These are phyloP conservation scores for Oconnorella tubifera DNA, from an alignment of 2,888 invertebrate genomes.

Conservation along the genomic window DNA sequence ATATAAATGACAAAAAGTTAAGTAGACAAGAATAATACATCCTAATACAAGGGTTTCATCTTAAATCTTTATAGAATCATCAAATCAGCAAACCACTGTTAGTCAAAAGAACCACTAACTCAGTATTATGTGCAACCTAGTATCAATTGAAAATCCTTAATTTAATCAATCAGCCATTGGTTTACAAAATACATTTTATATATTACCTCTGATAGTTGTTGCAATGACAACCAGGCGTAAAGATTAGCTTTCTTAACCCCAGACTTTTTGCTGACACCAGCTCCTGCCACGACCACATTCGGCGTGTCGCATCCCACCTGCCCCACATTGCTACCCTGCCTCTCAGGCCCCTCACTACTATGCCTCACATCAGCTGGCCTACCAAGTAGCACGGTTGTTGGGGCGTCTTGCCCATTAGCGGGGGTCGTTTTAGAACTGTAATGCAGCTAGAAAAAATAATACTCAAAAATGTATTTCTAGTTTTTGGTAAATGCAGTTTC, in stretches of 20 bases:
- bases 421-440: conserved; percentile 51
- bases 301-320: not conserved
- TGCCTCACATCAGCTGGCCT: not conserved
- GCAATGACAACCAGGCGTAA: conserved; percentile 93
- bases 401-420: conserved; percentile 14
- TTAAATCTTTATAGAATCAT: too few relatives aligned
- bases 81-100: too few relatives aligned
- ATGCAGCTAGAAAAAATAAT: conserved; percentile 47
- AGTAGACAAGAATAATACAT: too few relatives aligned
- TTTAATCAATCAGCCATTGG: too few relatives aligned
- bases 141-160: too few relatives aligned
- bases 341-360: not conserved
- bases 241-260: conserved; percentile 72
- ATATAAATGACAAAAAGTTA: too few relatives aligned
- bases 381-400: conserved; percentile 12
- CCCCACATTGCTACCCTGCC: not conserved
- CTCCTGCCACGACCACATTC: not conserved
- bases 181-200: too few relatives aligned
- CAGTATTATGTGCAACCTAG: too few relatives aligned
- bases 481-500: too few relatives aligned
- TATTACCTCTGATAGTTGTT: conserved; percentile 82
- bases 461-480: too few relatives aligned
- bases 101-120: too few relatives aligned
- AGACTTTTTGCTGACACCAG: conserved; percentile 20
- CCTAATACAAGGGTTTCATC: too few relatives aligned